Conservation (phyloP, 2,797 vertebrate species). For the Gallinago nigripennis region DNA sequence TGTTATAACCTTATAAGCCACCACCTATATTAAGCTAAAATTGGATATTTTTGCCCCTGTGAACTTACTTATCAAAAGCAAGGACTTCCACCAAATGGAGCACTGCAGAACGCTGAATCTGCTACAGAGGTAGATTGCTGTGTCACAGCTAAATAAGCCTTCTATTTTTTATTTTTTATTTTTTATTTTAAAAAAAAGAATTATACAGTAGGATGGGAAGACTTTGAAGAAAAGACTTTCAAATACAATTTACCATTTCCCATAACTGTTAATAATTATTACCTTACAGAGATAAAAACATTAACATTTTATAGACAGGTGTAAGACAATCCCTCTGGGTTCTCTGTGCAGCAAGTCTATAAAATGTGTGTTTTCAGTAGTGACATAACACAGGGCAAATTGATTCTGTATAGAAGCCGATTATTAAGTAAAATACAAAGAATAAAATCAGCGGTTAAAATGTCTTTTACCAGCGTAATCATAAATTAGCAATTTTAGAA, state of each 20-base stretch:
- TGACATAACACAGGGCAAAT: background rate
- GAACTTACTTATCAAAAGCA: background rate
- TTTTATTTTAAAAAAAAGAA: background rate
- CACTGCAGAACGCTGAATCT: background rate
- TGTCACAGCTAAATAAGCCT: background rate
- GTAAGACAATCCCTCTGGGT: background rate
- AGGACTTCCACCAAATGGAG: background rate
- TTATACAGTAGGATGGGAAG: background rate
- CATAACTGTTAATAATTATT: background rate
- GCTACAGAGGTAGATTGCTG: background rate
- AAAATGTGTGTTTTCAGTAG: background rate
- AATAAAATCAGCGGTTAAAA: background rate
- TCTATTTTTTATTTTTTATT: background rate
- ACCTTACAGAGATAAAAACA: background rate
- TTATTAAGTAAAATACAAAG: background rate
- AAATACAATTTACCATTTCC: background rate
- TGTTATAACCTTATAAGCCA: background rate
- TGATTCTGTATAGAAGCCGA: background rate
- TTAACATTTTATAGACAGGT: background rate
- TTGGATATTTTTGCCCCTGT: background rate
- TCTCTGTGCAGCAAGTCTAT: background rate
- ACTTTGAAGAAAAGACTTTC: background rate
- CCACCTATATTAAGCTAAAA: background rate
- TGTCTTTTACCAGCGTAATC: background rate
- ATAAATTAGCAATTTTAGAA: background rate